These are phyloP conservation scores for Pygmarrhopalites habei DNA, from an alignment of 1,140 invertebrate genomes.

Conservation along the genomic window DNA sequence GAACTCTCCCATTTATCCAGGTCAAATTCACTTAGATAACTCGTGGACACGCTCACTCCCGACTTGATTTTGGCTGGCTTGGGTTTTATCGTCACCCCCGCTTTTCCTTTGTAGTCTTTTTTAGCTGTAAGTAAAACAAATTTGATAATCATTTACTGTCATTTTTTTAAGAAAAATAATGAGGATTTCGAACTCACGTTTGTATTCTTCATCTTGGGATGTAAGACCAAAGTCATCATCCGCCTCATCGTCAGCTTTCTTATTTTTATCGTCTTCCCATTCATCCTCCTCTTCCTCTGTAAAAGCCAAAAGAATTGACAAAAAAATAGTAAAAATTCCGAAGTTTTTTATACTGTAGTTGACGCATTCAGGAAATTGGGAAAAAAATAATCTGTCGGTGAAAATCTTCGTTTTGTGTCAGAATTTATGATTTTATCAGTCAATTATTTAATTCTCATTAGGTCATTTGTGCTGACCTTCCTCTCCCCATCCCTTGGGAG, in stretches of 20 bases:
- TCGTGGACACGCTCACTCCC: background rate
- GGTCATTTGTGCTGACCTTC: no score
- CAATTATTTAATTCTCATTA: no score
- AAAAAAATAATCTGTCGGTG: no score
- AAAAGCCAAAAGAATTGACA: no score
- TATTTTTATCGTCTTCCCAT: background rate
- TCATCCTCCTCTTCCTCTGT: constrained; percentile 12
- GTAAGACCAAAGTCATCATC: background rate
- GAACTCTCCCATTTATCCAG: constrained; percentile 3
- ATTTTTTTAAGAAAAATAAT: background rate
- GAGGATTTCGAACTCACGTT: background rate
- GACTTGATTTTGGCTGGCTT: background rate
- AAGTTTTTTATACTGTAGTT: no score
- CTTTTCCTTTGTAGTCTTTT: background rate
- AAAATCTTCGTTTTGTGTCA: no score
- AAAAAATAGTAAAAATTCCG: no score
- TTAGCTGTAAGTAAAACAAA: background rate
- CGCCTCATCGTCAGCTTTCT: background rate
- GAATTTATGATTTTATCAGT: no score
- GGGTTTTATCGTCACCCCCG: no score
- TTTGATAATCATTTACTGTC: no score
- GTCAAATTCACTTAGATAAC: background rate
- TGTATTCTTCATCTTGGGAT: background rate
- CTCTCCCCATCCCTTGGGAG: no score
- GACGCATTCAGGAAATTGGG: no score